A percentile compares a stretch with the other conserved stretches of the same genome.
Evolutionary conservation across 2,113 vertebrate genomes (phyloP).

Genomic region (Octodon degus): DNA sequence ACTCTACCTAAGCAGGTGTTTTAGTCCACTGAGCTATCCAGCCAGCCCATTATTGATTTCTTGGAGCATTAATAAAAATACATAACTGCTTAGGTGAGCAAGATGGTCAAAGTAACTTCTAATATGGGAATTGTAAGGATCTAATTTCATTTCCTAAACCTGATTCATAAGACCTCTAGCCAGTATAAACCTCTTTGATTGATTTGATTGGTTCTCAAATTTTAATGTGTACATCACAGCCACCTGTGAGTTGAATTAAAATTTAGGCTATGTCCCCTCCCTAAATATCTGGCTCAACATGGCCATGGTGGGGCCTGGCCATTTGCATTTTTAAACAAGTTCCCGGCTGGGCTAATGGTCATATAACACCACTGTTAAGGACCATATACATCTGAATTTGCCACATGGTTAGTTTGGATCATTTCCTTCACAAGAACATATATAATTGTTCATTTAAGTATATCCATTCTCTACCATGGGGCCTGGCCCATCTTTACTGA

Average conservation of each 20-base stretch:
- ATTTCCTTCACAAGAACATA: neutral
- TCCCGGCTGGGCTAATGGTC: neutral
- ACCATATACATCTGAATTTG: neutral
- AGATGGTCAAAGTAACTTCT: neutral
- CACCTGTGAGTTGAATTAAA: neutral
- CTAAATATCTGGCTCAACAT: neutral
- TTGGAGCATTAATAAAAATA: conserved; percentile 24
- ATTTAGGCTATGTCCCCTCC: neutral
- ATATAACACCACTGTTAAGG: neutral
- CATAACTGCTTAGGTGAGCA: neutral
- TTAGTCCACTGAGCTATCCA: no score
- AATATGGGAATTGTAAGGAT: neutral
- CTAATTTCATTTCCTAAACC: neutral
- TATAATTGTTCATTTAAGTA: neutral
- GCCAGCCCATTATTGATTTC: neutral
- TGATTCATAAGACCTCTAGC: neutral
- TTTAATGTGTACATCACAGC: neutral
- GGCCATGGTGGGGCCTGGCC: neutral
- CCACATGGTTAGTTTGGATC: neutral
- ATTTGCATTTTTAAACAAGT: neutral
- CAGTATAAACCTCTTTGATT: neutral
- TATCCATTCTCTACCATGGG: neutral
- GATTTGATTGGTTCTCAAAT: neutral
- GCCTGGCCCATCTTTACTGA: neutral
- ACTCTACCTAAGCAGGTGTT: no score